phyloP scores from a whole-genome alignment of 2,888 invertebrate species.

The Pasiphila rectangulata region DNA sequence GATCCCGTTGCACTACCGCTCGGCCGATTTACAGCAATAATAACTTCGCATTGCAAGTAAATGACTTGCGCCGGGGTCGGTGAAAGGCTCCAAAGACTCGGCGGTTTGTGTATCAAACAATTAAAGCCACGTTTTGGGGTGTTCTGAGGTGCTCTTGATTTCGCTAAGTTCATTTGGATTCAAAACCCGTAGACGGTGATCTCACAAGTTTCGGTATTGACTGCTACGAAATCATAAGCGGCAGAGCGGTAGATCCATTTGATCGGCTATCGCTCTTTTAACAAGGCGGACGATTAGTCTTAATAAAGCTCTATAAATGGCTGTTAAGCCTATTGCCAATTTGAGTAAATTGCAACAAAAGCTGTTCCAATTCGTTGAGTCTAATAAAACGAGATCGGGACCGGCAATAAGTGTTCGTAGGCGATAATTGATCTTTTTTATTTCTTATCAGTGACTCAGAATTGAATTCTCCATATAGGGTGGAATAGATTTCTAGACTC shows the following conservation, averaged over 20 bases:
- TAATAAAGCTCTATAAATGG: conserved; percentile 25
- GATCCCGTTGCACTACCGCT: conserved; percentile 45
- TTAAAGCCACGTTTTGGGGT: conserved; percentile 32
- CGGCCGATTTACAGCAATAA: conserved; percentile 52
- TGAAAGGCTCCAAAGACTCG: conserved; percentile 58
- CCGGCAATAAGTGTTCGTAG: conserved; percentile 46
- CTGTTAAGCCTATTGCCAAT: conserved; percentile 30
- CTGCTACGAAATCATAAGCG: conserved; percentile 20
- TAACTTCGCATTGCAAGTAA: conserved; percentile 52
- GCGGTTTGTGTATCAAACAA: conserved; percentile 57
- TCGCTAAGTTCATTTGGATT: conserved; percentile 38
- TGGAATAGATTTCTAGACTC: conserved; percentile 31
- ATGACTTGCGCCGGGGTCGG: conserved; percentile 56
- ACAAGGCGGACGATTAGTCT: conserved; percentile 26
- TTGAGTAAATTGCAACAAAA: conserved; percentile 36
- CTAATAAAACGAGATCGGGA: conserved; percentile 42
- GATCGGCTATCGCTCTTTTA: conserved; percentile 21
- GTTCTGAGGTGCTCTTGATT: conserved; percentile 36
- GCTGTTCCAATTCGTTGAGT: conserved; percentile 46
- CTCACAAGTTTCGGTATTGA: conserved; percentile 38
- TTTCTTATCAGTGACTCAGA: conserved; percentile 20
- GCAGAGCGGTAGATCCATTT: conserved; percentile 26
- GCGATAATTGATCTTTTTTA: conserved; percentile 49
- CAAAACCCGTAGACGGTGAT: conserved; percentile 39
- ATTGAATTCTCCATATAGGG: conserved; percentile 30